Base-by-base conservation (phyloP, 2,797 vertebrate species). In the Psittacula derbiana region DNA sequence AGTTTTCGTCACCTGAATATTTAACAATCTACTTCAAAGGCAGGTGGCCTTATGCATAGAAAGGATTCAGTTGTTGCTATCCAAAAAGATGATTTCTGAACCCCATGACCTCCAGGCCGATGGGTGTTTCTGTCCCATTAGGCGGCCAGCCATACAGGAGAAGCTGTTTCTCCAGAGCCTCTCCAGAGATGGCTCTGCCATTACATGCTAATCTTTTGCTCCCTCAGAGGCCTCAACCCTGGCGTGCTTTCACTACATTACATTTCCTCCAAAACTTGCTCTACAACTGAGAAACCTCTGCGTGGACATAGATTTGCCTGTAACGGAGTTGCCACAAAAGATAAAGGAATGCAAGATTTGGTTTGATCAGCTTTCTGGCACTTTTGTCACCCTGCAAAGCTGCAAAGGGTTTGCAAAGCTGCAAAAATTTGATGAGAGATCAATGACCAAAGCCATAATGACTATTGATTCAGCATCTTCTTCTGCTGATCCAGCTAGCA, bases 231-330 rank as follows among this genome's bases (percentile, higher is more conserved):
- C 60, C 61, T 80, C 55, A 60, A 50, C 6, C 12, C 27, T 0
- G 0, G 25, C 33, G 69, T 1, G 1, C 20, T 78, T 69, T 60
- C 65, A 49, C 16, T 3, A 8, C 53, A 58, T 12, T 31, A 18
- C 43, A 16, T 31, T 90, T 23, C 6, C 27, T 79, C 25, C 61
- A 67, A 49, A 67, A 52, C 6, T 5, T 43, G 16, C 19, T 80
- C 55, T 55, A 20, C 27, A 40, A 13, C 60, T 40, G 10, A 73
- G 64, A 62, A 70, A 53, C 21, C n/a, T 50, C 74, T 12, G 1
- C 11, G 3, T 1, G 12, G 36, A 50, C 36, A 21, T 11, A 71
- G 18, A 78, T 81, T 58, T 70, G 17, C 19, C 36, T 50, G 30
- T 62, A 49, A 12, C n/a, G 57, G 8, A 73, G 15, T 6, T 58